Evolutionary conservation across 2,797 vertebrate genomes (phyloP).

Genomic region (Acrocephalus scirpaceus): DNA sequence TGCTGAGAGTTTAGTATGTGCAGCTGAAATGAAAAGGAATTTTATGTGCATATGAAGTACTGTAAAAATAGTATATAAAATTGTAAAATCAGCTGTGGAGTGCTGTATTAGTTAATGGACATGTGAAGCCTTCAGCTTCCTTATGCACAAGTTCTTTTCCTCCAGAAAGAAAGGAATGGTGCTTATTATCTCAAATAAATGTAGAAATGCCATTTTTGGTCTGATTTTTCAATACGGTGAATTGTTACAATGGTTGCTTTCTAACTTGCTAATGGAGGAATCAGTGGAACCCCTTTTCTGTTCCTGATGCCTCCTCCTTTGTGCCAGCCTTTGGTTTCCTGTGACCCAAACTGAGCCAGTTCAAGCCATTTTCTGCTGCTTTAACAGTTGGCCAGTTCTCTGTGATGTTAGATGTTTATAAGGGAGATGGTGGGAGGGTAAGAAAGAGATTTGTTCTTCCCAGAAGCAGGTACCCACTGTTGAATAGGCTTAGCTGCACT

Average conservation of each 20-base stretch:
- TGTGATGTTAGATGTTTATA: not conserved
- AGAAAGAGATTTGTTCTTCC: not conserved
- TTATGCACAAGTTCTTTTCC: slow-evolving; percentile 53
- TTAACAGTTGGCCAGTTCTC: not conserved
- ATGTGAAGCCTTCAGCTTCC: slow-evolving; percentile 51
- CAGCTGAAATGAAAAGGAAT: slow-evolving; percentile 53
- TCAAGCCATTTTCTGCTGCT: not conserved
- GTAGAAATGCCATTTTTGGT: slow-evolving; percentile 51
- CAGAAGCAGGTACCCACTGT: not conserved
- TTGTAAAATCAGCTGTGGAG: slow-evolving; percentile 61
- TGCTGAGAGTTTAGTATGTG: slow-evolving; percentile 39
- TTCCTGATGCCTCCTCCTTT: not conserved
- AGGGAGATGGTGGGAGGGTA: not conserved
- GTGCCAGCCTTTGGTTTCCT: not conserved
- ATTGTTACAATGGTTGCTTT: not conserved
- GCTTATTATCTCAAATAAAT: slow-evolving; percentile 63
- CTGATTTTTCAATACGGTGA: slow-evolving; percentile 33
- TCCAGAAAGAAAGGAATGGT: slow-evolving; percentile 61
- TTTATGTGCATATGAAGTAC: slow-evolving; percentile 57
- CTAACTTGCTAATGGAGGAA: not conserved
- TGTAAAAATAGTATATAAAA: slow-evolving; percentile 61
- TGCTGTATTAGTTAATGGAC: slow-evolving; percentile 53
- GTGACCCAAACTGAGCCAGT: not conserved
- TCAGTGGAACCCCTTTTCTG: not conserved
- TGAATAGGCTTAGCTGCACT: not conserved